A percentile compares a stretch with the other conserved stretches of the same genome.
These are phyloP conservation scores for Fistularia tabacaria DNA, from an alignment of 2,797 vertebrate species.

Conservation along the genomic window DNA sequence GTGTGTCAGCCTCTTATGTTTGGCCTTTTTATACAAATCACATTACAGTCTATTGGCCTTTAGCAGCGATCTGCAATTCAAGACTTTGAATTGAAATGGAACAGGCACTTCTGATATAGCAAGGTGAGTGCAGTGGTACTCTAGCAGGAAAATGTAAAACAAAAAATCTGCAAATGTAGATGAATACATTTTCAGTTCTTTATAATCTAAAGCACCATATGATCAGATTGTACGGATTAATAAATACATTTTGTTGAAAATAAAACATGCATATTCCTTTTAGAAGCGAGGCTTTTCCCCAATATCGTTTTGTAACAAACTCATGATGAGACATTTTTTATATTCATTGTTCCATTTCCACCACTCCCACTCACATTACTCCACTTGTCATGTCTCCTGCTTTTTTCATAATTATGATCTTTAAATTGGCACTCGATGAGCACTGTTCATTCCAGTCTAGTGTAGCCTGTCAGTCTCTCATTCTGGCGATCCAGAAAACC, in stretches of 20 bases:
- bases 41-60: conserved; percentile 36
- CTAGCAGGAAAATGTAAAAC: no score
- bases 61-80: conserved; percentile 9
- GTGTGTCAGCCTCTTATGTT: conserved; percentile 32
- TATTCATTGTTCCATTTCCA: neutral
- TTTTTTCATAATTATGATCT: conserved; percentile 14
- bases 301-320: no score
- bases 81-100: conserved; percentile 8
- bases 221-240: neutral
- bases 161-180: no score
- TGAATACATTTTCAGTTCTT: neutral
- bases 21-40: conserved; percentile 49
- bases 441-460: conserved; percentile 35
- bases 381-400: conserved; percentile 38
- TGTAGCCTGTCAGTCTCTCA: conserved; percentile 37
- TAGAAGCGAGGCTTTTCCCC: neutral
- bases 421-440: conserved; percentile 37
- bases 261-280: neutral
- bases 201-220: neutral
- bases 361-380: neutral
- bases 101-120: conserved; percentile 18
- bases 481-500: conserved; percentile 40
- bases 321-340: no score
- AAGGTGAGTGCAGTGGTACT: neutral
- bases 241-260: no score